Conservation (phyloP, 2,888 invertebrate genomes). For the Orthosia incerta region DNA sequence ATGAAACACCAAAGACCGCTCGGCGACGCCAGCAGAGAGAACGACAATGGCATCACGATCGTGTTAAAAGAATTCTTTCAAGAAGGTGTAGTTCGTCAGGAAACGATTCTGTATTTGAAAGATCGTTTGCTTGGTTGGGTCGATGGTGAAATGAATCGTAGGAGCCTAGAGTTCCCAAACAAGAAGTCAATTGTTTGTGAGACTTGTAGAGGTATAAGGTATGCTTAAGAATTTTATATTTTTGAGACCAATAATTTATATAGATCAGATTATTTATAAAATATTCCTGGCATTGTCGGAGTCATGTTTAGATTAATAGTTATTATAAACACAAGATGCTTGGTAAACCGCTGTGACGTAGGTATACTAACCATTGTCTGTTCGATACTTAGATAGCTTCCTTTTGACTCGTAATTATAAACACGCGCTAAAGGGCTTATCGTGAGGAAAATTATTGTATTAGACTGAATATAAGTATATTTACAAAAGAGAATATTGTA, state of each 20-base stretch:
- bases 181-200: slow-evolving; percentile 80
- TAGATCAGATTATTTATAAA: slow-evolving; percentile 1
- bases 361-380: slow-evolving; percentile 3
- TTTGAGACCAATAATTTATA: slow-evolving; percentile 21
- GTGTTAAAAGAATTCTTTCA: slow-evolving; percentile 86
- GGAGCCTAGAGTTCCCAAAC: slow-evolving; percentile 74
- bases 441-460: slow-evolving; percentile 26
- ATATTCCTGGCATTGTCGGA: slow-evolving; percentile 17
- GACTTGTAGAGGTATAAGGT: slow-evolving; percentile 80
- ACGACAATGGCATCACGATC: slow-evolving; percentile 81
- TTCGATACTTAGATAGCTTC: slow-evolving; percentile 9
- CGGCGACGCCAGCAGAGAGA: slow-evolving; percentile 76
- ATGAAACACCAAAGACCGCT: slow-evolving; percentile 83
- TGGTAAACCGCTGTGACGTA: slow-evolving; percentile 21
- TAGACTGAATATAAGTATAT: slow-evolving; percentile 27
- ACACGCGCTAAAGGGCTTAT: slow-evolving; percentile 2
- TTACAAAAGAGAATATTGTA: background rate
- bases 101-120: slow-evolving; percentile 81
- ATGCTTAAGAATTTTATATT: slow-evolving; percentile 66
- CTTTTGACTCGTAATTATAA: slow-evolving; percentile 17
- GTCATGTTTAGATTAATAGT: background rate
- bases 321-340: slow-evolving; percentile 20
- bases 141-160: slow-evolving; percentile 74
- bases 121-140: slow-evolving; percentile 78
- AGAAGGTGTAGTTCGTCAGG: slow-evolving; percentile 82